Evolutionary conservation across 1,140 invertebrate genomes (phyloP).

Genomic region (Eriocheir sinensis): DNA sequence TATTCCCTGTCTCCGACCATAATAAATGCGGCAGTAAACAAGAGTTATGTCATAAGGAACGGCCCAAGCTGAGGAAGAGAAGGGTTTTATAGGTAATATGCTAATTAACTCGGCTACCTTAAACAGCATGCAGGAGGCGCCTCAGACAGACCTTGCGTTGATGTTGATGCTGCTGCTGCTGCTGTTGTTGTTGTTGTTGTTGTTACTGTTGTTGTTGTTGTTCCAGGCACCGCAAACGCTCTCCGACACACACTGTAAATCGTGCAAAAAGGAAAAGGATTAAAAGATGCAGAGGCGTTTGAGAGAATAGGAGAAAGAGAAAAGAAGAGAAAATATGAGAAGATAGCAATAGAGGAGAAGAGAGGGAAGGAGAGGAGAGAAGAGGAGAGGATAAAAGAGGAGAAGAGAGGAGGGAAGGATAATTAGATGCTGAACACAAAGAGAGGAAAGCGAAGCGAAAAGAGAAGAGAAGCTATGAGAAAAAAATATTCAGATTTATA

Average conservation of each 20-base stretch:
- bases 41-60: too few species aligned
- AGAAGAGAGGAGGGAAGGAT: neutral
- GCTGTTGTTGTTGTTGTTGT: too few species aligned
- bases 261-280: neutral
- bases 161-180: neutral
- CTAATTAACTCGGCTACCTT: slow-evolving; percentile 15
- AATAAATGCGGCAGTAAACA: neutral
- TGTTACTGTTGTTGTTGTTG: neutral
- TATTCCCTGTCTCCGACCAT: neutral
- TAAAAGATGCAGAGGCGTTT: too few species aligned
- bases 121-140: neutral
- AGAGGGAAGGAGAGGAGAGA: too few species aligned
- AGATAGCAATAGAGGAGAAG: too few species aligned
- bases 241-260: neutral
- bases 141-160: neutral
- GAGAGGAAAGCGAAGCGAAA: too few species aligned
- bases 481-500: too few species aligned
- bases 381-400: too few species aligned
- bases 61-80: neutral
- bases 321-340: too few species aligned
- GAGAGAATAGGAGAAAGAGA: too few species aligned
- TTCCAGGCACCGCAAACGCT: neutral
- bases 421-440: neutral
- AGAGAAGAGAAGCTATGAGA: too few species aligned
- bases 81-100: neutral